Evolutionary conservation across 2,888 invertebrate species (phyloP).

Genomic region (Neoscelio sp.): DNA sequence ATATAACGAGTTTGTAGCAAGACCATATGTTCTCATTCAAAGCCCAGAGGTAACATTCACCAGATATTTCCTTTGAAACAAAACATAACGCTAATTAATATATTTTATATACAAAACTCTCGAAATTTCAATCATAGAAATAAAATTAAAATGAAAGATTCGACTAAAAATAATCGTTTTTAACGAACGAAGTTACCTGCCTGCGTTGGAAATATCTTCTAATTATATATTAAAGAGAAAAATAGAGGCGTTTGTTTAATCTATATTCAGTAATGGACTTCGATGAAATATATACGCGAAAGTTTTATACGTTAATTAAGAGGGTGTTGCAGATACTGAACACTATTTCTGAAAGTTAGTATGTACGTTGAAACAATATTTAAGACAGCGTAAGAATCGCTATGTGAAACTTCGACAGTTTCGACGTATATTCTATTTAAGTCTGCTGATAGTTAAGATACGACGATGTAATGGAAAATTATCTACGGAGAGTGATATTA

Average conservation of each 20-base stretch:
- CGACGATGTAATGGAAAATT: conserved; percentile 57
- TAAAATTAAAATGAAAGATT: too few relatives aligned
- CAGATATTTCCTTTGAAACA: conserved; percentile 33
- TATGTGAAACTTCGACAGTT: conserved; percentile 57
- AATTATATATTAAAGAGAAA: conserved; percentile 10
- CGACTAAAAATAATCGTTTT: too few relatives aligned
- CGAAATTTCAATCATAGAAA: too few relatives aligned
- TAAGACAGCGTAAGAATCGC: conserved; percentile 45
- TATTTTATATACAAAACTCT: too few relatives aligned
- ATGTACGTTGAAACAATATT: conserved; percentile 48
- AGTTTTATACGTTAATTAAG: conserved; percentile 48
- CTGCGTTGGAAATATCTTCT: too few relatives aligned
- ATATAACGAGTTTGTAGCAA: conserved; percentile 71
- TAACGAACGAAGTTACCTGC: too few relatives aligned
- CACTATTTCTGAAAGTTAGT: conserved; percentile 27
- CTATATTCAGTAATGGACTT: conserved; percentile 1
- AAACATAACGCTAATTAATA: conserved; percentile 15
- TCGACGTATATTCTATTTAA: conserved; percentile 56
- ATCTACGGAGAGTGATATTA: conserved; percentile 43
- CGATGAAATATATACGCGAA: conserved; percentile 30
- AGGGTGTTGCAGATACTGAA: conserved; percentile 37
- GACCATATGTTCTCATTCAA: conserved; percentile 49
- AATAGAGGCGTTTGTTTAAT: conserved; percentile 7
- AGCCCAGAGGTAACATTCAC: conserved; percentile 17
- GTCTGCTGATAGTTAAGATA: conserved; percentile 55